Base-by-base conservation (phyloP, 2,888 invertebrate genomes). In the Lutraria lutraria region DNA sequence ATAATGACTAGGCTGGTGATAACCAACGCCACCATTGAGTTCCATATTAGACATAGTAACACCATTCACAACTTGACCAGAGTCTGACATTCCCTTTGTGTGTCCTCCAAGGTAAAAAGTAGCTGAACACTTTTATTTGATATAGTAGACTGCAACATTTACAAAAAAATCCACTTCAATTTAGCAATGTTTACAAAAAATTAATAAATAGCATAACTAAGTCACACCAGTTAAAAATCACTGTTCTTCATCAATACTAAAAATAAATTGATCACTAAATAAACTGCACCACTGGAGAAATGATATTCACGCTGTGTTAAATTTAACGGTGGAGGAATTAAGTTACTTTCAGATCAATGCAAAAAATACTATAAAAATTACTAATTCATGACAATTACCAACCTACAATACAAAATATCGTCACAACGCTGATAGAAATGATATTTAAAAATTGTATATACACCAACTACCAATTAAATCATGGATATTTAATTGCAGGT, bases 21-120 rank as follows among this genome's bases (percentile, higher is more conserved):
- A 85, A 0, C 92, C 92, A 16, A 89, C 80, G 12, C 90, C 91
- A 0, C 92, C 92, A 82, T 92, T 92, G 79, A 89, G 80, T 63
- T 88, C 89, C 31, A 19, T n/a, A 34, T 63, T 83, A 81, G 90
- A 90, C 82, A 86, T 86, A 86, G 86, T 12, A 34, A 85, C 15
- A 0, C 80, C 31, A 60, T 85, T 60, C 31, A 79, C 85, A 34
- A 34, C 19, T 60, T 85, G 80, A 79, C 80, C 80, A 56, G 80
- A 60, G 54, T 80, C 34, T n/a, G 85, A 79, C 85, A 85, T 85
- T 21, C 15, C 34, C 21, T n/a, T 63, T 56, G 16, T 16, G 43
- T 43, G 43, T 43, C 43, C 43, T 43, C 43, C 43, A 43, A 43
- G 43, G 43, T 43, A 43, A 43, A 43, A 43, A 43, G 43, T 43